Evolutionary conservation across 2,888 invertebrate genomes (phyloP).

Genomic region (Amiota minor): DNA sequence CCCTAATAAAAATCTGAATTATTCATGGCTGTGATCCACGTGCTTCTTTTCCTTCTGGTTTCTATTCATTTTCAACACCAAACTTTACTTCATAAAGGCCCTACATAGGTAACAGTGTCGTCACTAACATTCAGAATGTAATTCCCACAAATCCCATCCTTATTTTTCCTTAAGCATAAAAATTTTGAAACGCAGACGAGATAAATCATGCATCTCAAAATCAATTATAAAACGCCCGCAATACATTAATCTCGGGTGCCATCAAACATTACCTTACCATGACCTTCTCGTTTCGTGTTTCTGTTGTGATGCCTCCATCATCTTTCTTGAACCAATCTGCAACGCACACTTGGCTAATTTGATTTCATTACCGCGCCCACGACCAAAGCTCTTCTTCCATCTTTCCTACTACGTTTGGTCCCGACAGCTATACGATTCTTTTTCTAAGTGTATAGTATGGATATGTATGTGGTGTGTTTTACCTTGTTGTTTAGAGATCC

Average conservation of each 20-base stretch:
- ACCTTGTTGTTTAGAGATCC: background rate
- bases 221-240: conserved; percentile 19
- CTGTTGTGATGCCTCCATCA: background rate
- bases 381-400: conserved; percentile 36
- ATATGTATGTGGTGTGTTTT: background rate
- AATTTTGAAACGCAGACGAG: background rate
- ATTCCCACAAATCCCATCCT: background rate
- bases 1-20: no score
- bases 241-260: conserved; percentile 1
- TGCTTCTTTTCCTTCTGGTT: background rate
- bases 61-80: background rate
- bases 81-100: no score
- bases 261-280: conserved; percentile 1
- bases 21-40: no score
- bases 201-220: conserved; percentile 9
- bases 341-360: conserved; percentile 71
- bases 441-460: background rate
- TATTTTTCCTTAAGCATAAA: conserved; percentile 13
- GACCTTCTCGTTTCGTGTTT: background rate
- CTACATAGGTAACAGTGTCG: no score
- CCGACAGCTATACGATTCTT: background rate
- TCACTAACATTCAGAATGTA: background rate
- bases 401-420: background rate
- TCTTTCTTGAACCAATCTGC: conserved; percentile 34
- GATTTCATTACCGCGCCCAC: conserved; percentile 74